These are phyloP conservation scores for Melangyna quadrimaculata DNA, from an alignment of 2,888 invertebrate genomes.

Conservation along the genomic window DNA sequence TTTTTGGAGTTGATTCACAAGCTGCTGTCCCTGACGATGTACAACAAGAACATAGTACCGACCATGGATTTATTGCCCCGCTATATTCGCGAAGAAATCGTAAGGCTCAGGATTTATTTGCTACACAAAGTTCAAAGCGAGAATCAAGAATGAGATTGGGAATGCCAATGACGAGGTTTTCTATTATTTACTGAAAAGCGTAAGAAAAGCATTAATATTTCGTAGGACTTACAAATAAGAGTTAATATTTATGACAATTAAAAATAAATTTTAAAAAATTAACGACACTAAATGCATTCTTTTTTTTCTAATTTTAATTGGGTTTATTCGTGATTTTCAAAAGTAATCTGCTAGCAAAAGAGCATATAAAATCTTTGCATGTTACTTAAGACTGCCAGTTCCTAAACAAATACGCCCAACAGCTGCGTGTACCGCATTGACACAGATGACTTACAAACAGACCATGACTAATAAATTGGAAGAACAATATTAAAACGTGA, in stretches of 20 bases:
- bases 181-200: constrained; percentile 30
- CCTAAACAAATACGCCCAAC: neutral
- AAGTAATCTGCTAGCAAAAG: neutral
- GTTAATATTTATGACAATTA: constrained; percentile 52
- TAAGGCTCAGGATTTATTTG: constrained; percentile 63
- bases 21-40: constrained; percentile 76
- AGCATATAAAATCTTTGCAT: neutral
- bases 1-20: constrained; percentile 78
- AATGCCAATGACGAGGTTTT: constrained; percentile 47
- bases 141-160: constrained; percentile 91
- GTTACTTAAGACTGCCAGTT: neutral
- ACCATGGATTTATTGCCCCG: constrained; percentile 90
- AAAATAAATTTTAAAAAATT: neutral
- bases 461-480: neutral
- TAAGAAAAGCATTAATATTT: neutral
- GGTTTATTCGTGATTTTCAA: neutral
- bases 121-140: constrained; percentile 88
- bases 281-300: neutral
- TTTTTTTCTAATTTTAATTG: neutral
- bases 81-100: constrained; percentile 73
- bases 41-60: constrained; percentile 74
- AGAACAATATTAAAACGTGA: no score
- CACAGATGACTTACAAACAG: neutral
- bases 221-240: neutral
- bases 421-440: neutral